Evolutionary conservation across 2,797 vertebrate genomes (phyloP).

Genomic region (Strix occidentalis): DNA sequence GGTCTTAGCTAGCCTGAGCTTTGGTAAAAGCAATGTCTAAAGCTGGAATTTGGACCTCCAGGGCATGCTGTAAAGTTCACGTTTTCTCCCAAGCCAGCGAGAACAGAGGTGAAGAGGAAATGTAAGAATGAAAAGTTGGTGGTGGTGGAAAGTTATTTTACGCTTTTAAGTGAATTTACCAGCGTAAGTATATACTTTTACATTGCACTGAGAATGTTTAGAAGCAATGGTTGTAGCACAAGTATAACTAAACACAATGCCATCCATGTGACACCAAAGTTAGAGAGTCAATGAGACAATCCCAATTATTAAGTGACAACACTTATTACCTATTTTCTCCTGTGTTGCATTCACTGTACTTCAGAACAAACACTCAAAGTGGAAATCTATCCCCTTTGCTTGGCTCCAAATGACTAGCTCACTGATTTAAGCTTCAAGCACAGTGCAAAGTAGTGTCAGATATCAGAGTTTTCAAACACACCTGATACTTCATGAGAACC

Average conservation of each 20-base stretch:
- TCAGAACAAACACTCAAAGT: neutral
- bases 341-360: neutral
- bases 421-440: neutral
- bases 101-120: neutral
- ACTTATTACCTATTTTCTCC: neutral
- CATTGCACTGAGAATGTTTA: neutral
- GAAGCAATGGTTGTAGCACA: neutral
- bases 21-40: neutral
- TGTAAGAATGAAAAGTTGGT: neutral
- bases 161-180: neutral
- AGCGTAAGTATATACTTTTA: neutral
- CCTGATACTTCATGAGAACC: neutral
- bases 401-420: neutral
- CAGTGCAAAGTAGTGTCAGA: neutral
- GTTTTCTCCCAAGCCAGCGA: neutral
- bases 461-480: neutral
- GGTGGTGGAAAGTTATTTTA: neutral
- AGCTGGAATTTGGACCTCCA: neutral
- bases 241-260: neutral
- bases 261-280: neutral
- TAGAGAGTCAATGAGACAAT: neutral
- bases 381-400: neutral
- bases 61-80: neutral
- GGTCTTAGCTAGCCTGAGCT: neutral
- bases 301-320: neutral